Conservation (phyloP, 1,140 invertebrate species). For the Prorops nasuta region DNA sequence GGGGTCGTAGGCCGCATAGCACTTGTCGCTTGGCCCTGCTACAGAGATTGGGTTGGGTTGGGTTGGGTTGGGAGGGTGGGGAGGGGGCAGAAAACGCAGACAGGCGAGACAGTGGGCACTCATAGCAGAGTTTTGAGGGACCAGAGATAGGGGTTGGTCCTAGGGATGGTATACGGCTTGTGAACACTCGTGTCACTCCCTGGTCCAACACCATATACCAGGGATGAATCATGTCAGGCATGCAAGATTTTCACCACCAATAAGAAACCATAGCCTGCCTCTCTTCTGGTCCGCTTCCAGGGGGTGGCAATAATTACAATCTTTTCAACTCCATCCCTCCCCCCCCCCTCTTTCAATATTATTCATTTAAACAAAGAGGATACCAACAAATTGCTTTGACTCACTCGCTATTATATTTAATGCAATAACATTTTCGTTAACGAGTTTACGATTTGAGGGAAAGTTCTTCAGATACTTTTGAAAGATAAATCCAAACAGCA, state of each 20-base stretch:
- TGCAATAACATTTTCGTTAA: too few species aligned
- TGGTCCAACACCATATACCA: constrained; percentile 35
- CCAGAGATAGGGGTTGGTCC: constrained; percentile 21
- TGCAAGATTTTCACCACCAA: constrained; percentile 1
- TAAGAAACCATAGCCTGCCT: constrained; percentile 15
- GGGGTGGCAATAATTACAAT: background rate
- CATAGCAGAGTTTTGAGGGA: constrained; percentile 24
- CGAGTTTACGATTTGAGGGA: too few species aligned
- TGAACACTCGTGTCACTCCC: constrained; percentile 51
- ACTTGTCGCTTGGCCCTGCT: too few species aligned
- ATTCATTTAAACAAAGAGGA: too few species aligned
- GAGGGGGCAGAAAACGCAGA: constrained; percentile 9
- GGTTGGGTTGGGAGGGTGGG: constrained; percentile 2
- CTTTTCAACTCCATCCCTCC: too few species aligned
- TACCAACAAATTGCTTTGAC: too few species aligned
- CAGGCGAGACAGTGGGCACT: constrained; percentile 7
- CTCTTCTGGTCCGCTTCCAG: constrained; percentile 3
- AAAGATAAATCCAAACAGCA: too few species aligned
- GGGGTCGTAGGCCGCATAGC: too few species aligned
- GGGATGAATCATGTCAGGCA: constrained; percentile 26
- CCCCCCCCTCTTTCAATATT: too few species aligned
- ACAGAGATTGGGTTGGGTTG: too few species aligned
- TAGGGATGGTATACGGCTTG: constrained; percentile 43
- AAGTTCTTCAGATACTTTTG: too few species aligned
- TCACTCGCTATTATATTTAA: too few species aligned